Percentiles rank a stretch among this genome's conserved stretches.
These are phyloP conservation scores for Lampris incognitus DNA, from an alignment of 2,113 vertebrate species.

Conservation along the genomic window DNA sequence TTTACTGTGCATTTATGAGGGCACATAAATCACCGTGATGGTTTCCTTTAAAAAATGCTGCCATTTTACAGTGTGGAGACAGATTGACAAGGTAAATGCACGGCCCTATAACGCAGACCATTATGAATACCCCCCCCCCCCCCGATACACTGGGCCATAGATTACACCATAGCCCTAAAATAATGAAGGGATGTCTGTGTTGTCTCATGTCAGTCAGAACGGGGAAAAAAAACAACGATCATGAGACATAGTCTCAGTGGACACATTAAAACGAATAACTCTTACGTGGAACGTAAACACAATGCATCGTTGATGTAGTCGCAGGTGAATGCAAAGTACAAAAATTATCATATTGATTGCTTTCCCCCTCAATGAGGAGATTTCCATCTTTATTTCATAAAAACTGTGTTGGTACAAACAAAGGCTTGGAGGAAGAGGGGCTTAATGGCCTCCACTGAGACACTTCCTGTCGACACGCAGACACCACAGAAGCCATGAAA, in stretches of 20 bases:
- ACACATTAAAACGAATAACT: constrained; percentile 72
- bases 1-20: constrained; percentile 77
- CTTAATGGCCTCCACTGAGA: constrained; percentile 55
- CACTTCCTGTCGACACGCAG: constrained; percentile 33
- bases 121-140: constrained; percentile 62
- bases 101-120: constrained; percentile 62
- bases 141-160: constrained; percentile 43
- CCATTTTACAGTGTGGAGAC: constrained; percentile 66
- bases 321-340: constrained; percentile 70
- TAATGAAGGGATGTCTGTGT: constrained; percentile 63
- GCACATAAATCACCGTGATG: constrained; percentile 77
- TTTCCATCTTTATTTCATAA: constrained; percentile 73
- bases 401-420: constrained; percentile 61
- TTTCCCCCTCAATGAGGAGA: constrained; percentile 62
- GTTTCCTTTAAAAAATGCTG: constrained; percentile 44
- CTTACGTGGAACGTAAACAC: constrained; percentile 60
- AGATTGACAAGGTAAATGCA: constrained; percentile 72
- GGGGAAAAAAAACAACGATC: constrained; percentile 32
- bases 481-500: constrained; percentile 57
- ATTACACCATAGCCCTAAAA: constrained; percentile 56
- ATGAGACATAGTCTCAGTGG: constrained; percentile 63
- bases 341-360: constrained; percentile 81
- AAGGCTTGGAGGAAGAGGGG: constrained; percentile 49
- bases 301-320: constrained; percentile 43
- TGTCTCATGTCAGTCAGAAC: constrained; percentile 65